Conservation (phyloP, 2,888 invertebrate species). For the Pristionchus arcanus region DNA sequence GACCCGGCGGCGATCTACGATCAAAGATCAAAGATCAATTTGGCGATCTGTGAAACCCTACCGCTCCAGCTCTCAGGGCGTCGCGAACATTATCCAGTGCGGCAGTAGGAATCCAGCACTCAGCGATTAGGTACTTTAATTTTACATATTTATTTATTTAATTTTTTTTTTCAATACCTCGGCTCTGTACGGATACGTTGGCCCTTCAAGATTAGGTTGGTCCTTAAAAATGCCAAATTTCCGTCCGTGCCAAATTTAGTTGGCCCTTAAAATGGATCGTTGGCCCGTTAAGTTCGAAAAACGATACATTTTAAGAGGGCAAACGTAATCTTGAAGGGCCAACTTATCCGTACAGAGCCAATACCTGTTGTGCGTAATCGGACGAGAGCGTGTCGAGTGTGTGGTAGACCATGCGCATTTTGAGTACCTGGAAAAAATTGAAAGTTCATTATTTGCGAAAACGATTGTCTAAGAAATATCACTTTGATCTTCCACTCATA, state of each 20-base stretch:
- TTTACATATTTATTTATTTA: neutral
- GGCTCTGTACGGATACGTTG: too few relatives aligned
- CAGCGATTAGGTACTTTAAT: constrained; percentile 93
- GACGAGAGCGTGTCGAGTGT: constrained; percentile 97
- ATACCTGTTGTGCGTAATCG: constrained; percentile 93
- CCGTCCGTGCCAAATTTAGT: too few relatives aligned
- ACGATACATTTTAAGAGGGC: too few relatives aligned
- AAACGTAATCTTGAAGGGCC: too few relatives aligned
- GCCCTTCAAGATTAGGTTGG: too few relatives aligned
- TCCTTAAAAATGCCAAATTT: too few relatives aligned
- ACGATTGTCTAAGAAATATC: neutral
- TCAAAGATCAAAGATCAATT: neutral
- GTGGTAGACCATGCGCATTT: constrained; percentile 98
- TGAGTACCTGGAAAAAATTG: constrained; percentile 86
- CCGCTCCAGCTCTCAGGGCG: constrained; percentile 90
- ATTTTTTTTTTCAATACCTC: neutral
- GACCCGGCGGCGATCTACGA: constrained; percentile 93
- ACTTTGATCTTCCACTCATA: neutral
- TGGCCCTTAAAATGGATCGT: too few relatives aligned
- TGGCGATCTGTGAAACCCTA: constrained; percentile 78
- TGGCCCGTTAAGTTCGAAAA: too few relatives aligned
- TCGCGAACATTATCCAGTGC: constrained; percentile 93
- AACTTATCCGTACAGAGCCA: too few relatives aligned
- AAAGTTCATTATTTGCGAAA: neutral
- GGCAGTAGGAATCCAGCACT: constrained; percentile 94